Base-by-base conservation (phyloP, 1,140 invertebrate genomes). In the Parasteatoda tepidariorum region DNA sequence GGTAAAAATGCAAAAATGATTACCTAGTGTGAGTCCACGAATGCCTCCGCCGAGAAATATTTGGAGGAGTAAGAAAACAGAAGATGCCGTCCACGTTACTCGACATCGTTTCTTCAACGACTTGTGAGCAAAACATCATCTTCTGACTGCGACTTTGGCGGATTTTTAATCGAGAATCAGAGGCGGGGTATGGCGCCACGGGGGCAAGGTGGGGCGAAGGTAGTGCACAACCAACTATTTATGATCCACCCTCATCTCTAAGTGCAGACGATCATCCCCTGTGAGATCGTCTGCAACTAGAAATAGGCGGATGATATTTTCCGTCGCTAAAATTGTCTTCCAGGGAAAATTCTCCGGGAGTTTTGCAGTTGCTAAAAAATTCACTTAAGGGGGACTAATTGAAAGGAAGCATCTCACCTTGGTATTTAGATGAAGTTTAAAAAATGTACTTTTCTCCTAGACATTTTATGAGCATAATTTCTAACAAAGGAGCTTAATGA, bases 11-110 rank as follows among this genome's bases (percentile, higher is more conserved):
- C n/a, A n/a, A n/a, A n/a, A 22, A 6, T 59, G n/a, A 9, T 59
- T 59, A 59, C 57, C 57, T 59, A 22, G 57, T n/a, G 24, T 59
- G 57, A 22, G 57, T 59, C 57, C 57, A 59, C 57, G 57, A 59
- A 22, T 59, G 57, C n/a, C 57, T 18, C 13, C 57, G 57, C n/a
- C 57, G 57, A 59, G 13, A n/a, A 22, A 22, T 24, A 22, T n/a
- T n/a, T 3, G 57, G 57, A 13, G 57, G 57, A 13, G 57, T n/a
- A n/a, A 59, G 57, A 26, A 59, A 59, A 26, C 57, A 59, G 24
- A 59, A 59, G 24, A 59, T 59, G 9, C 57, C 57, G n/a, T 59
- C 57, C 9, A 59, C 57, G 18, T n/a, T 22, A 59, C 57, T 59
- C 13, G 57, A 59, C 13, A n/a, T 59, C 57, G 24, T 59, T 9